Conservation (phyloP, 2,888 invertebrate genomes). For the Liodrosophila aerea region DNA sequence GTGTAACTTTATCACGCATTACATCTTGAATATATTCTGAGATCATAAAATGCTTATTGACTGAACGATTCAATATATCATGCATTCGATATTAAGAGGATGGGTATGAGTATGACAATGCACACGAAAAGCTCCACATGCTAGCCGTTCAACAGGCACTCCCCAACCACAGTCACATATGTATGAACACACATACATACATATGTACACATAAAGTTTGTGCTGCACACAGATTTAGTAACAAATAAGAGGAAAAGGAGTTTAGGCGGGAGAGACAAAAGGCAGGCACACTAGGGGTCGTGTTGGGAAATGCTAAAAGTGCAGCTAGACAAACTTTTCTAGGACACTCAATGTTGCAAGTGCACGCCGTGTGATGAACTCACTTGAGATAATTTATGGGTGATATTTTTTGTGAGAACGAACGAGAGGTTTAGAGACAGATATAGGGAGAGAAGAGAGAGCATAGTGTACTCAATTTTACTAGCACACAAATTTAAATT, state of each 20-base stretch:
- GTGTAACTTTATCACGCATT: too few species aligned
- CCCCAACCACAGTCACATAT: too few species aligned
- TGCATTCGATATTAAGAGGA: conserved; percentile 60
- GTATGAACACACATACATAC: too few species aligned
- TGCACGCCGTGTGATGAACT: conserved; percentile 65
- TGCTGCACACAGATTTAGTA: conserved; percentile 52
- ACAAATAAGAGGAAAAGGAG: conserved; percentile 44
- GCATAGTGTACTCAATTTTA: neutral
- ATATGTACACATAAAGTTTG: conserved; percentile 48
- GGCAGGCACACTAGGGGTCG: neutral
- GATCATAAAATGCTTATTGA: conserved; percentile 75
- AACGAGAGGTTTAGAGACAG: conserved; percentile 5
- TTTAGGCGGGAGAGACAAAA: conserved; percentile 1
- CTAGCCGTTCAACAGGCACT: conserved; percentile 36
- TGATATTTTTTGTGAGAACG: conserved; percentile 63
- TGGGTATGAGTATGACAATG: conserved; percentile 64
- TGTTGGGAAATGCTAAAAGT: conserved; percentile 12
- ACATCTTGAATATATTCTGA: conserved; percentile 49
- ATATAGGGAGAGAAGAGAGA: neutral
- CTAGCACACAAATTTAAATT: conserved; percentile 41
- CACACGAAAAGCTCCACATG: conserved; percentile 46
- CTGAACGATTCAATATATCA: conserved; percentile 78
- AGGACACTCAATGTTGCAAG: conserved; percentile 31
- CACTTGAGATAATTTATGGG: conserved; percentile 73
- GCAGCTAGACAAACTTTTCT: conserved; percentile 56